These are phyloP conservation scores for Manis crassicaudata DNA, from an alignment of 2,797 vertebrate genomes.

Conservation along the genomic window DNA sequence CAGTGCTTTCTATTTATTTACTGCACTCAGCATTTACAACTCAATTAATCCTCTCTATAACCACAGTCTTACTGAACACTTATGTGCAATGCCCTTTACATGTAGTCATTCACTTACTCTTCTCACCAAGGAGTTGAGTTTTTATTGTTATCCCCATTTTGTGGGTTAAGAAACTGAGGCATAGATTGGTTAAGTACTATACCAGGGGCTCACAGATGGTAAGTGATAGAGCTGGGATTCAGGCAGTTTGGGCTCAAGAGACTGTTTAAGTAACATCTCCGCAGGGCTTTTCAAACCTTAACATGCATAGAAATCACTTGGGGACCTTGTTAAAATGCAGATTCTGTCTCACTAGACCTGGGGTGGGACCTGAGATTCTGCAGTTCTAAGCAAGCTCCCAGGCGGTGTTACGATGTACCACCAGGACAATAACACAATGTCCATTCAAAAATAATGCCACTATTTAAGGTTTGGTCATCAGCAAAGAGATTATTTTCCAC, in stretches of 20 bases:
- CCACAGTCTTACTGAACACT: not conserved
- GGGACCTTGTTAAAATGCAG: constrained; percentile 8
- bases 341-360: not conserved
- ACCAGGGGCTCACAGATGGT: not conserved
- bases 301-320: not conserved
- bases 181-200: not conserved
- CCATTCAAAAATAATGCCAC: constrained; percentile 51
- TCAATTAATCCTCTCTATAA: constrained; percentile 5
- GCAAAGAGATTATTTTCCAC: constrained; percentile 29
- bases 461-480: constrained; percentile 34
- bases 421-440: not conserved
- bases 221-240: constrained; percentile 13
- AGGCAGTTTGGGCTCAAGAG: not conserved
- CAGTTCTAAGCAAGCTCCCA: not conserved
- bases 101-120: constrained; percentile 2
- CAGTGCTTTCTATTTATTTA: constrained; percentile 42
- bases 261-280: not conserved
- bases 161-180: constrained; percentile 22
- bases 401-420: not conserved
- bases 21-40: not conserved
- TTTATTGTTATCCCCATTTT: constrained; percentile 48
- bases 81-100: not conserved
- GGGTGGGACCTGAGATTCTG: not conserved
- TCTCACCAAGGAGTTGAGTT: constrained; percentile 11
- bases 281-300: constrained; percentile 20